Evolutionary conservation across 2,888 invertebrate species (phyloP), one percentile per base, ranked within the genome.

Genomic region (Clanis bilineata): DNA sequence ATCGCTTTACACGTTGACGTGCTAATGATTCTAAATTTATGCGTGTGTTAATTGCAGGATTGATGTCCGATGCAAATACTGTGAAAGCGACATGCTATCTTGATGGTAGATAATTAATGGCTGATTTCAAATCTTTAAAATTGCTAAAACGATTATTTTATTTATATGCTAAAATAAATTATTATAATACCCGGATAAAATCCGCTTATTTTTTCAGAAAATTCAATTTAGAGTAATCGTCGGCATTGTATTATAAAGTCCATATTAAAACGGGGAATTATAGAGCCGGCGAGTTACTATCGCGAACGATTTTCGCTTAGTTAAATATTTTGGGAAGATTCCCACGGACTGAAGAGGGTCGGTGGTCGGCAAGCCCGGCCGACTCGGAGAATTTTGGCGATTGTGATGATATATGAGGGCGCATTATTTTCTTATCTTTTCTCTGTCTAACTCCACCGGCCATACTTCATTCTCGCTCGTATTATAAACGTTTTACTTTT

Each of bases 351-450:
- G 86, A 90, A 83, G 82, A 90, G 90, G 91, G 90, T 89, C 85
- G 80, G 73, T 84, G 83, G 84, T 82, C 83, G 82, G 81, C 80
- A 76, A 67, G 66, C 76, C 79, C 70, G 76, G 80, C 82, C 82
- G 82, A 75, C 79, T 82, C 76, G 75, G 76, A 83, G 86, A 89
- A 87, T 89, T 89, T 84, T 85, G 81, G 89, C 87, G 90, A 90
- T 90, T 91, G 87, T 82, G 84, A 91, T 92, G 91, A 92, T 91
- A 90, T 92, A 92, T 90, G 90, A 82, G 82, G 80, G 86, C 80
- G 90, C 85, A 90, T 92, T 92, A 91, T 91, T 90, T 91, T 89
- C 92, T 91, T 91, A 91, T 92, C 92, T 89, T 87, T 85, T 88
- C 88, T 88, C 87, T 88, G 87, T 88, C 89, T 90, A 88, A 87